Conservation (phyloP, 2,888 invertebrate species). For the Agrenia bidenticulata region DNA sequence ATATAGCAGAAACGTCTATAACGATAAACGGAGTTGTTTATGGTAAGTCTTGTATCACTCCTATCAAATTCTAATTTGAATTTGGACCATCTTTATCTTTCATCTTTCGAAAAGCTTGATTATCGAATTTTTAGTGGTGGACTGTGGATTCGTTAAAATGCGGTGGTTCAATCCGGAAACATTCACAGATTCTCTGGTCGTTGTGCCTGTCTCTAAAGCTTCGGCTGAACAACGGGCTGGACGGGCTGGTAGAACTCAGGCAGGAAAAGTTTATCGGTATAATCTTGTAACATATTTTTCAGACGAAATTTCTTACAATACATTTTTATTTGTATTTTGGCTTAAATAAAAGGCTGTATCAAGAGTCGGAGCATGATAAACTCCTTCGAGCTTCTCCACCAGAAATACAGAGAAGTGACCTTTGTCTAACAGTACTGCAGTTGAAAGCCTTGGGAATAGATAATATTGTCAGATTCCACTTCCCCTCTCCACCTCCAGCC, state of each 20-base stretch:
- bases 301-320: neutral
- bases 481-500: constrained; percentile 89
- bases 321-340: neutral
- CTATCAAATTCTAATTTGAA: neutral
- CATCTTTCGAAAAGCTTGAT: neutral
- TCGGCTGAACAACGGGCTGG: constrained; percentile 92
- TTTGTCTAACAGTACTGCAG: constrained; percentile 81
- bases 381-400: constrained; percentile 75
- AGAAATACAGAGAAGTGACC: constrained; percentile 87
- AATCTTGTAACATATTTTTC: too few relatives aligned
- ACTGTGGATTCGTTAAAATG: constrained; percentile 93
- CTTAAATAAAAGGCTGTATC: constrained; percentile 65
- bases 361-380: constrained; percentile 73
- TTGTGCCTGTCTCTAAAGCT: constrained; percentile 80
- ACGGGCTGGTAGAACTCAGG: constrained; percentile 78
- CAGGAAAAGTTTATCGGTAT: constrained; percentile 81
- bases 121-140: constrained; percentile 61
- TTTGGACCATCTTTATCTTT: neutral
- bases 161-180: constrained; percentile 83
- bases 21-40: constrained; percentile 91
- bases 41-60: constrained; percentile 62
- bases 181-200: constrained; percentile 78
- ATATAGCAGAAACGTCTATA: constrained; percentile 94
- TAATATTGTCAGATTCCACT: constrained; percentile 86
- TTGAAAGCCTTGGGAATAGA: constrained; percentile 92